Percentiles rank a stretch among this genome's conserved stretches.
These are phyloP conservation scores for Antheraea yamamai DNA, from an alignment of 2,888 invertebrate species.

Conservation along the genomic window DNA sequence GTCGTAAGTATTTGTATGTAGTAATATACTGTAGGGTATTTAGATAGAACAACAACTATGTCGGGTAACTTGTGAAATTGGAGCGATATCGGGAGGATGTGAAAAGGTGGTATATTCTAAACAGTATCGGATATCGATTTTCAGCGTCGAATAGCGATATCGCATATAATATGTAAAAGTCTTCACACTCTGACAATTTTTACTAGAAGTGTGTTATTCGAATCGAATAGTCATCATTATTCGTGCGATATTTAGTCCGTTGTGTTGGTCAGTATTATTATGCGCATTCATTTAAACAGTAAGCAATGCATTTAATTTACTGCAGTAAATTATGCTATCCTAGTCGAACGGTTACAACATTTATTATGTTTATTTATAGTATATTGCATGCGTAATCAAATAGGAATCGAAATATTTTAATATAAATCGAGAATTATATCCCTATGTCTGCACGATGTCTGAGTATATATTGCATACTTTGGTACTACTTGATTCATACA, in stretches of 20 bases:
- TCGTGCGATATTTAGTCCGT: neutral
- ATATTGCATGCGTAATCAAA: neutral
- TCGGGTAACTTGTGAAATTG: neutral
- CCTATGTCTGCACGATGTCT: neutral
- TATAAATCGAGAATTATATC: neutral
- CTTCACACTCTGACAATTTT: neutral
- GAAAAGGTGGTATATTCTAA: neutral
- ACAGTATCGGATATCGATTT: neutral
- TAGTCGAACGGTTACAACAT: neutral
- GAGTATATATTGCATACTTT: neutral
- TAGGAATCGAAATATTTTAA: neutral
- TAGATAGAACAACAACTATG: neutral
- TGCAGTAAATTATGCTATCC: neutral
- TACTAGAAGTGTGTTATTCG: neutral
- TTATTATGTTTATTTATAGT: neutral
- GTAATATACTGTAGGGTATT: too few relatives aligned
- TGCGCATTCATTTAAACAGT: slow-evolving; percentile 1
- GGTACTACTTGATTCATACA: neutral
- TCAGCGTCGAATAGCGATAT: neutral
- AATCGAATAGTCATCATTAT: neutral
- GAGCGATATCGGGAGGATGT: neutral
- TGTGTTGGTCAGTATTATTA: slow-evolving; percentile 1
- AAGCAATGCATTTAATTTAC: neutral
- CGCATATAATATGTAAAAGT: neutral
- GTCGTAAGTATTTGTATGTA: neutral